phyloP scores from a whole-genome alignment of 2,797 vertebrate species.

The Crocodylus rhombifer region DNA sequence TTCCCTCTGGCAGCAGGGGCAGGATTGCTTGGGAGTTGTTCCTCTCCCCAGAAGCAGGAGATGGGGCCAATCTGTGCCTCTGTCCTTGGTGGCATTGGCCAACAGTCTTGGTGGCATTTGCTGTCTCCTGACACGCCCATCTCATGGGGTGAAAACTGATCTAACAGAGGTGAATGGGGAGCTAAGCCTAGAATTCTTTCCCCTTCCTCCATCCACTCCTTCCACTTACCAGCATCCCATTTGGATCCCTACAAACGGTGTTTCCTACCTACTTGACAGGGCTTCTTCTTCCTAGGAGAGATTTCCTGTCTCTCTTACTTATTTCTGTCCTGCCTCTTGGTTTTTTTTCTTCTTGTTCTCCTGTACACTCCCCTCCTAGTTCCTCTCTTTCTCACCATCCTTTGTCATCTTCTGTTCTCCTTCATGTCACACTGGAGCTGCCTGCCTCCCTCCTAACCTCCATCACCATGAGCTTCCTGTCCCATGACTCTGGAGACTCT shows the following conservation, averaged over 20 bases:
- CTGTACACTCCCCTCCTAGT: neutral
- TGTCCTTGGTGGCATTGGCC: neutral
- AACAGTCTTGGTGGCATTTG: neutral
- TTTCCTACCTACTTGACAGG: neutral
- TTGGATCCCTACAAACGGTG: neutral
- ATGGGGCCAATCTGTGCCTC: neutral
- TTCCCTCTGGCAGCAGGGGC: neutral
- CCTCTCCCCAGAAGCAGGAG: neutral
- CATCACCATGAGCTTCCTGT: neutral
- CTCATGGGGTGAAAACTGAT: neutral
- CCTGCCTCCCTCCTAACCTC: neutral
- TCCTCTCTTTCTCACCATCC: neutral
- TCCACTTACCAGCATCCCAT: neutral
- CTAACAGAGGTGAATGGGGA: neutral
- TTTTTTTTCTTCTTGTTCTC: neutral
- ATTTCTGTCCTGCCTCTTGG: neutral
- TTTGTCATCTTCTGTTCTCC: neutral
- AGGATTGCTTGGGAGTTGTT: neutral
- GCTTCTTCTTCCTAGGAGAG: neutral
- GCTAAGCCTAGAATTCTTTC: neutral
- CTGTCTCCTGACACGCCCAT: too few relatives aligned
- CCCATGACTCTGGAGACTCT: neutral
- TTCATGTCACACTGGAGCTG: neutral
- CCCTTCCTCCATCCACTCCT: neutral
- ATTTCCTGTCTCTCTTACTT: neutral